These are phyloP conservation scores for Tenthredo distinguenda DNA, from an alignment of 2,888 invertebrate genomes.

Conservation along the genomic window DNA sequence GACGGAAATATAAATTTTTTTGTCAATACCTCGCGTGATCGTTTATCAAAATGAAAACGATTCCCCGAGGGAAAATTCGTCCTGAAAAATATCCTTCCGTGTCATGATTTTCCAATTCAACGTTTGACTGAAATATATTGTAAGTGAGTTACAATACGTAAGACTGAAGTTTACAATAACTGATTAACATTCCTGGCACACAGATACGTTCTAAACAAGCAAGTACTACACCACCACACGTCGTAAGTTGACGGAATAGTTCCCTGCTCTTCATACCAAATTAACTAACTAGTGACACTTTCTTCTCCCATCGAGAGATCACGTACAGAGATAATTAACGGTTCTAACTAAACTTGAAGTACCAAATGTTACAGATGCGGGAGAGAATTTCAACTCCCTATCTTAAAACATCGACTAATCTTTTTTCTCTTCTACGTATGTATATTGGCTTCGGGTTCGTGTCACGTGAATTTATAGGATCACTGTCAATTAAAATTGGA, in stretches of 20 bases:
- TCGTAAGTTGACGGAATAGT: background rate
- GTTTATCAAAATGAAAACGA: too few species aligned
- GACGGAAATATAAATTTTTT: too few species aligned
- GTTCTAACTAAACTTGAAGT: background rate
- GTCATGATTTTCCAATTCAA: too few species aligned
- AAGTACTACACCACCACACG: background rate
- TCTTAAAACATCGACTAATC: background rate
- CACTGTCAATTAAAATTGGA: background rate
- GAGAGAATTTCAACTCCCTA: background rate
- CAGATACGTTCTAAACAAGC: background rate
- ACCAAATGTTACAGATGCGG: background rate
- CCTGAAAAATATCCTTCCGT: too few species aligned
- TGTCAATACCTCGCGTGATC: too few species aligned
- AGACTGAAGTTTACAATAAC: background rate
- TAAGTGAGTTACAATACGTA: background rate
- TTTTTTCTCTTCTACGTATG: background rate
- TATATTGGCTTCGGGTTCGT: background rate
- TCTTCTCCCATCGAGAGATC: slow-evolving; percentile 26
- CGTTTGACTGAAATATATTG: too few species aligned
- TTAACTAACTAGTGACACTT: slow-evolving; percentile 22
- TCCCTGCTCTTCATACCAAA: background rate
- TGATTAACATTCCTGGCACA: background rate
- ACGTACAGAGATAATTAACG: slow-evolving; percentile 32
- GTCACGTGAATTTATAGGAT: background rate
- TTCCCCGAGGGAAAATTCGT: too few species aligned